Conservation (phyloP, 2,113 vertebrate genomes). For the Colaptes auratus region DNA sequence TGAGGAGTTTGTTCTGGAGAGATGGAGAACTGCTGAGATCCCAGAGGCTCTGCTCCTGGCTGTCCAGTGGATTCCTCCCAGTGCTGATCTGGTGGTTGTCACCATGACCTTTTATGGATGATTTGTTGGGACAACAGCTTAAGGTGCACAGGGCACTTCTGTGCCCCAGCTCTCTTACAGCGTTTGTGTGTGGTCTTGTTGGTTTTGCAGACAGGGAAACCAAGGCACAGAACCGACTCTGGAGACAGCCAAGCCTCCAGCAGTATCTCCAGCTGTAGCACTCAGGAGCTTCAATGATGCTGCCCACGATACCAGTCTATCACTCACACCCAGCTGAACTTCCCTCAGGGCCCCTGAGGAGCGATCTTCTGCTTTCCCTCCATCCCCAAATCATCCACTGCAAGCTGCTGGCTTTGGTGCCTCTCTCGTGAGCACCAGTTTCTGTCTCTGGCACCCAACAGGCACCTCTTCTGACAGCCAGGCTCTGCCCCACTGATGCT, state of each 20-base stretch:
- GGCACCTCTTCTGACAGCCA: neutral
- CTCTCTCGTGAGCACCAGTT: neutral
- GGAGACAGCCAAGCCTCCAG: neutral
- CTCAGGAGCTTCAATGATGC: fast-evolving
- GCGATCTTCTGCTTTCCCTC: neutral
- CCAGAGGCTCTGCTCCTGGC: neutral
- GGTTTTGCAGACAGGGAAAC: neutral
- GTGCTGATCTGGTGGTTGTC: neutral
- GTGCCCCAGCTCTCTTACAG: neutral
- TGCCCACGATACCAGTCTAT: neutral
- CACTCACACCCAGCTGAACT: neutral
- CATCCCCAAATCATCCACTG: neutral
- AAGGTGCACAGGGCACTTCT: neutral
- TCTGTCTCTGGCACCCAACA: neutral
- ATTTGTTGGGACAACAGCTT: neutral
- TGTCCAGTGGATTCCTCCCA: neutral
- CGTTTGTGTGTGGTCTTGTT: neutral
- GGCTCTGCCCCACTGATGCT: neutral
- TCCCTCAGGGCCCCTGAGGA: neutral
- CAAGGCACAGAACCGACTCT: neutral
- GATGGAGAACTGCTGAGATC: neutral
- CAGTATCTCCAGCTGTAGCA: neutral
- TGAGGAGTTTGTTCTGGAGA: neutral
- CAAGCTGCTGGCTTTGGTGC: neutral
- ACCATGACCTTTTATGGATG: neutral